Evolutionary conservation across 2,888 invertebrate species (phyloP), one percentile per base, ranked within the genome.

Genomic region (Julus scanicus): DNA sequence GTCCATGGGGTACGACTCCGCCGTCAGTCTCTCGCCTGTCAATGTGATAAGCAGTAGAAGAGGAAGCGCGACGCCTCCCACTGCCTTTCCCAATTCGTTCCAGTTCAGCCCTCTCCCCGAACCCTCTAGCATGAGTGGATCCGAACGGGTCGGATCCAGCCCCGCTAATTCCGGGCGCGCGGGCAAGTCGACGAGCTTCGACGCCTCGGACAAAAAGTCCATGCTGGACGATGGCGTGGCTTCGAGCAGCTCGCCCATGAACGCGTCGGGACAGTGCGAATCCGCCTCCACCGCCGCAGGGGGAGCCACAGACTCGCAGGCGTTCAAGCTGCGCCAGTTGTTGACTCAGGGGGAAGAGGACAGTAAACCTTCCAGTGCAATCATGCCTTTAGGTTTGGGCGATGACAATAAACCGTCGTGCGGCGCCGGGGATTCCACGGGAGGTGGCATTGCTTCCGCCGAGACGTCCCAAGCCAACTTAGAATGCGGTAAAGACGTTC

Each of bases 21-120:
- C 93, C 92, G 92, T 92, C 88, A 89, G 88, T 37, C 92, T 91
- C 90, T 94, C 94, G 39, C 93, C 93, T 92, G 92, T 92, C 88
- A 88, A 88, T 86, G 39, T 48, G 37, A 63, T 63, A 48, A 88
- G 29, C 71, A 49, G 88, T 11, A 44, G 88, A 13, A 49, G 88
- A 53, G 39, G 91, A n/a, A 92, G 92, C 80, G 90, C 91, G n/a
- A 91, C 91, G 91, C 93, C 91, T 91, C 91, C 91, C 44, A 92
- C 92, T 84, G 92, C 92, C 84, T 93, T 93, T 91, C 91, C 92
- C 93, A 93, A 93, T 91, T 91, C 94, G 90, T 95, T 94, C 92
- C 93, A 94, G 89, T 95, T 95, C 92, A 94, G 94, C 91, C 95
- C 95, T 88, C 93, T 95, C 91, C 93, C 93, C 84, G 94, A 94